Conservation (phyloP, 2,113 vertebrate species). For the Eudorcas thomsonii region DNA sequence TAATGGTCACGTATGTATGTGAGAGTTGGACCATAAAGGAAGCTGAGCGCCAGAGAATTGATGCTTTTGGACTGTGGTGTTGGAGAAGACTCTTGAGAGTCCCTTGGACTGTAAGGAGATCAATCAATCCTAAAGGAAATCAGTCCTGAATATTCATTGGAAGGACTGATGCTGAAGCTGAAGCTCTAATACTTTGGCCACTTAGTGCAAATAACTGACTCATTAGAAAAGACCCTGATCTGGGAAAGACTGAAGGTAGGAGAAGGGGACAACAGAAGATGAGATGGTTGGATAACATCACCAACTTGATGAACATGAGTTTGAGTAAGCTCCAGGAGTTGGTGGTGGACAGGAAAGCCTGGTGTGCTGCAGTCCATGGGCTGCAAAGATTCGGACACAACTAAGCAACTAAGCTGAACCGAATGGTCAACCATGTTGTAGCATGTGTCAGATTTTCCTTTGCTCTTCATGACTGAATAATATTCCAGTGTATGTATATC, state of each 20-base stretch:
- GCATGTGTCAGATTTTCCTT: background rate
- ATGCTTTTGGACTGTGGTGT: background rate
- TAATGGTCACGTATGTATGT: background rate
- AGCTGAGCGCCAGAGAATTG: background rate
- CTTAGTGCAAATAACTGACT: background rate
- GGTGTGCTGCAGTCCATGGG: background rate
- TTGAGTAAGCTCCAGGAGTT: background rate
- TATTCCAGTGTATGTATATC: background rate
- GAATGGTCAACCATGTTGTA: background rate
- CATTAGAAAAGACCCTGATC: background rate
- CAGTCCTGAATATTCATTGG: background rate
- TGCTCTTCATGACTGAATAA: background rate
- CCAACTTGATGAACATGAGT: background rate
- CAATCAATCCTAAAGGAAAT: background rate
- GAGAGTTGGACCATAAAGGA: background rate
- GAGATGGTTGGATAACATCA: background rate
- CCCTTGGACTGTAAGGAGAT: background rate
- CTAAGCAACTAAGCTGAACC: background rate
- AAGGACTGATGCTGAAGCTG: background rate
- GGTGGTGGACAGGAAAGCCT: background rate
- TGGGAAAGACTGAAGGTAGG: background rate
- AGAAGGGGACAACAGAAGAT: background rate
- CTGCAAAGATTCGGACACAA: background rate
- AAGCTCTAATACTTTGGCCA: background rate
- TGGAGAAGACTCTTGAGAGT: background rate